Percentiles rank a stretch among this genome's conserved stretches.
These are phyloP conservation scores for Porites australiensis DNA, from an alignment of 64 coral and sea anemone species.

Conservation along the genomic window DNA sequence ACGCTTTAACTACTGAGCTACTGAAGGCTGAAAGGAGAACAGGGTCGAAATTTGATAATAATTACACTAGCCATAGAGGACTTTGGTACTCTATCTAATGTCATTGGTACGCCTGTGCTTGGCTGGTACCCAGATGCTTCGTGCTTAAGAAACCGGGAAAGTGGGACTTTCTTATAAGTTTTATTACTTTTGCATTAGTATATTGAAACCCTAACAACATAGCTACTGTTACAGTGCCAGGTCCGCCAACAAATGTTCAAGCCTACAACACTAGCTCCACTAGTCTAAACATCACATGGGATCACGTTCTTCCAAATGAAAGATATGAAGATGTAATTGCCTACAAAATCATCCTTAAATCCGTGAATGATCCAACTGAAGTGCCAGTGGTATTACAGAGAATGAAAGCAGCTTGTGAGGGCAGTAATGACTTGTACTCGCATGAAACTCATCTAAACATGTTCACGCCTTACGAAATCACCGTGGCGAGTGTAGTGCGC, in stretches of 20 bases:
- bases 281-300: constrained; percentile 46
- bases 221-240: background rate
- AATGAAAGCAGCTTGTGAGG: background rate
- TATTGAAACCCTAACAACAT: too few relatives aligned
- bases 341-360: background rate
- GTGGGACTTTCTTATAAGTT: too few relatives aligned
- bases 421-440: background rate
- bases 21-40: too few relatives aligned
- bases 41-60: too few relatives aligned
- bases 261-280: constrained; percentile 62
- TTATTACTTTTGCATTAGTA: too few relatives aligned
- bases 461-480: constrained; percentile 39
- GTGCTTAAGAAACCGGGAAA: too few relatives aligned
- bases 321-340: background rate
- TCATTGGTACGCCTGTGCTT: too few relatives aligned
- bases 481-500: background rate
- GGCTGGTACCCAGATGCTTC: too few relatives aligned
- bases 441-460: background rate
- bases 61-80: too few relatives aligned
- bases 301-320: background rate
- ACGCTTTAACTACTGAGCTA: too few relatives aligned
- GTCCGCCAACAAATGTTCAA: background rate
- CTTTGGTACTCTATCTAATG: too few relatives aligned
- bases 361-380: background rate
- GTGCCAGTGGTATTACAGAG: too few relatives aligned